Evolutionary conservation across 2,888 invertebrate genomes (phyloP), one percentile per base, ranked within the genome.

Genomic region (Tetanocera ferruginea): DNA sequence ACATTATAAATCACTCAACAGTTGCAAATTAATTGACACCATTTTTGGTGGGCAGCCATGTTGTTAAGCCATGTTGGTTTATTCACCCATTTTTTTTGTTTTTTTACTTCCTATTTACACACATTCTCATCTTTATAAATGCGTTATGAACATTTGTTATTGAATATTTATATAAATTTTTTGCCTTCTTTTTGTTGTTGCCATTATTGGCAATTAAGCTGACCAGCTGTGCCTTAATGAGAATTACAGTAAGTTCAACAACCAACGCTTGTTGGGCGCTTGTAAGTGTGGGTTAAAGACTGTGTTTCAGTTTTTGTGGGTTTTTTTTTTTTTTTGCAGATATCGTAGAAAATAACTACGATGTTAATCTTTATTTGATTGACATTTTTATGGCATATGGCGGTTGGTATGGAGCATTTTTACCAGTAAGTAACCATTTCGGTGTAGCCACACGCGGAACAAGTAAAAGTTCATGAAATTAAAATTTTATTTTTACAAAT

Each of bases 1-100:
- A 43, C 43, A 43, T 43, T 43, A 43, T 43, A 43, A 43, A 43
- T 43, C 64, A 62, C 64, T 49, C 73, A 49, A 49, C 52, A 75
- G 75, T 67, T 75, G 66, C 55, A 66, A 75, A 75, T 75, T 75
- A 75, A 75, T 75, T 75, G 75, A 75, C 75, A 75, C 75, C 75
- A 75, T 75, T 75, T 75, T 67, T 66, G 75, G 75, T 55, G 25
- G 37, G 62, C 62, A 28, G 60, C 62, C 62, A 55, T 55, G 34
- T 57, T 60, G 52, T 60, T 60, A 60, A 64, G 64, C 64, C 64
- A 31, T 31, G 64, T 34, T 31, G 31, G 64, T n/a, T 28, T 19
- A n/a, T 62, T 23, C 28, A 28, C 11, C 31, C 4, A 25, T 1
- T 28, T 60, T 25, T 60, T 60, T 5, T 28, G 11, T 64, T 64